phyloP scores from a whole-genome alignment of 1,140 invertebrate species.

The Magallana ariakensis region DNA sequence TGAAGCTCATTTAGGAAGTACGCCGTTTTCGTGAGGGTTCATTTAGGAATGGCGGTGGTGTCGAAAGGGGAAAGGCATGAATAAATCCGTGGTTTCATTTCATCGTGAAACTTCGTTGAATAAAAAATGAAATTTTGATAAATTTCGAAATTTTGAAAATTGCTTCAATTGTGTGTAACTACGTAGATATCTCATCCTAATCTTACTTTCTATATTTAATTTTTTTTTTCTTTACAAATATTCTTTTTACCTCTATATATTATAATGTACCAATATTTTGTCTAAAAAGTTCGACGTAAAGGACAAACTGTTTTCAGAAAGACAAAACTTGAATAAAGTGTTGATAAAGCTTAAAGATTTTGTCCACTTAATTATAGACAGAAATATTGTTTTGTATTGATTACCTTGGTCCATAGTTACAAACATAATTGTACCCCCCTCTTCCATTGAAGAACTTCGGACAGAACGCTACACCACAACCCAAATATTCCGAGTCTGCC shows the following conservation, averaged over 20 bases:
- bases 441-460: background rate
- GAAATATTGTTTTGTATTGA: background rate
- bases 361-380: background rate
- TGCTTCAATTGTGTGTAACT: too few relatives aligned
- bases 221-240: background rate
- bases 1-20: too few relatives aligned
- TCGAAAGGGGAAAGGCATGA: background rate
- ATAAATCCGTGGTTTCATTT: background rate
- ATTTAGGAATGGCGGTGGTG: background rate
- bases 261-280: background rate
- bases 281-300: background rate
- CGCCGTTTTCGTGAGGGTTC: background rate
- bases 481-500: background rate
- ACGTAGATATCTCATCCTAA: too few relatives aligned
- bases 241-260: background rate
- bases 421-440: slow-evolving; percentile 13
- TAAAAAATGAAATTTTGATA: too few relatives aligned
- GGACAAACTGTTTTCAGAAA: background rate
- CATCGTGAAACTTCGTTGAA: too few relatives aligned
- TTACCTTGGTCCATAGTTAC: slow-evolving; percentile 19
- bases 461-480: background rate
- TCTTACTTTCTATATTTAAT: too few relatives aligned
- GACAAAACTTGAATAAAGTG: background rate
- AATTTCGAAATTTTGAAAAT: too few relatives aligned
- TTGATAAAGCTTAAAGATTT: background rate